Evolutionary conservation across 37 sponge, comb jelly and placozoan species (phyloP), one percentile per base, ranked within the genome.

Genomic region (Aplysina aerophoba): DNA sequence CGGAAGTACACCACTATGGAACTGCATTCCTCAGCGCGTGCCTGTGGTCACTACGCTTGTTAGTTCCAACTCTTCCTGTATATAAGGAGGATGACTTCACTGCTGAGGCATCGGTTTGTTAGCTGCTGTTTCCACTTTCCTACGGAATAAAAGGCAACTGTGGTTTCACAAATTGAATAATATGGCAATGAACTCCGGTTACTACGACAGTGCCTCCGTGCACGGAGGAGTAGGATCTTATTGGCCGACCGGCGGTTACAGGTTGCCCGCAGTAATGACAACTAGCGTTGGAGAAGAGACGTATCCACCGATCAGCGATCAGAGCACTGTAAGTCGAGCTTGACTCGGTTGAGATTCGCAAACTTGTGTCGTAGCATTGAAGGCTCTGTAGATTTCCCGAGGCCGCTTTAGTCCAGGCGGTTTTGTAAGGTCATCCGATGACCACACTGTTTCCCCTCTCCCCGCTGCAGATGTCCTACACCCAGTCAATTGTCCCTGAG

Each of bases 151-250:
- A 50, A 54, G 53, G 24, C 13, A 6, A 36, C 38, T 75, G 78
- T 41, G 78, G 78, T 75, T 62, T 62, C 25, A 40, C 53, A n/a
- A 75, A 75, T 75, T n/a, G 54, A 53, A 40, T 75, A 75, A 16
- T 36, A 75, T 44, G 28, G 53, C 78, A 4, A 75, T 75, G 78
- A 75, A 75, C 78, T 75, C 78, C 78, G 78, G 78, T 75, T 75
- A 44, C 78, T 75, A 75, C 11, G 44, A 44, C 14, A 44, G 6
- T 40, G 54, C 78, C 41, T 75, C 78, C 78, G 78, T 75, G 15
- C 22, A 75, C 78, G 78, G 37, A 36, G 44, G 25, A 40, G 71
- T 69, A 12, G 71, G 28, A 35, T 33, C 71, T 75, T 75, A 75
- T 41, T 75, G 78, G 78, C 78, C 31, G 40, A 30, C 54, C 8